Base-by-base conservation (phyloP, 2,113 vertebrate species). In the Oplegnathus fasciatus region DNA sequence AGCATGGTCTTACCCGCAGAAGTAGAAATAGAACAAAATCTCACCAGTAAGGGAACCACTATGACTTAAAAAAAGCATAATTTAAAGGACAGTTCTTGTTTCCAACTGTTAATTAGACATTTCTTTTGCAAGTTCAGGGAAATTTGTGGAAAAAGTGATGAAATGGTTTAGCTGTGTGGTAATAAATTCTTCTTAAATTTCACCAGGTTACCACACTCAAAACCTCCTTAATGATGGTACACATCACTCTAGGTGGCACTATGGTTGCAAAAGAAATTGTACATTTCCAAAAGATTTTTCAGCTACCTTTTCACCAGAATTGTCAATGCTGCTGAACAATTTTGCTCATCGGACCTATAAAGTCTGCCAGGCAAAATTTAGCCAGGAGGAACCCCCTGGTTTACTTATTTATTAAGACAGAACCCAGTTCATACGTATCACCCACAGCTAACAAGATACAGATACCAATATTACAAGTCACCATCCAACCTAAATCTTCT, bases 1-100 rank as follows among this genome's bases (percentile, higher is more conserved):
- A 76, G 28, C 55, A 37, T 40, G 22, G 46, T 65, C 46, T 66
- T 58, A 84, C 88, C 71, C 3, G 30, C 55, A 76, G 71, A 77
- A 68, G 67, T 22, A 76, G 72, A 82, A 90, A 64, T 44, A 81
- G 48, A 85, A 70, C 20, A 37, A 64, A 68, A 71, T 79, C 64
- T 86, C 42, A 79, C 13, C 54, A 55, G 69, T 62, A n/a, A 67
- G 72, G 30, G 30, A 75, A 65, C 6, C 46, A 22, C n/a, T 77
- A 79, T 46, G 46, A 69, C 85, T 37, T 81, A 71, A 46, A 57
- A 32, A 67, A 52, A 68, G 15, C 17, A 54, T 46, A 4, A 22
- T 11, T 67, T 46, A 32, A 37, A 26, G 22, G 34, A 71, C 5
- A 20, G 54, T 30, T 37, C 4, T 52, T 62, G 26, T 71, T 70